Conservation (phyloP, 1,140 invertebrate species). For the Mesaphorura yosii region DNA sequence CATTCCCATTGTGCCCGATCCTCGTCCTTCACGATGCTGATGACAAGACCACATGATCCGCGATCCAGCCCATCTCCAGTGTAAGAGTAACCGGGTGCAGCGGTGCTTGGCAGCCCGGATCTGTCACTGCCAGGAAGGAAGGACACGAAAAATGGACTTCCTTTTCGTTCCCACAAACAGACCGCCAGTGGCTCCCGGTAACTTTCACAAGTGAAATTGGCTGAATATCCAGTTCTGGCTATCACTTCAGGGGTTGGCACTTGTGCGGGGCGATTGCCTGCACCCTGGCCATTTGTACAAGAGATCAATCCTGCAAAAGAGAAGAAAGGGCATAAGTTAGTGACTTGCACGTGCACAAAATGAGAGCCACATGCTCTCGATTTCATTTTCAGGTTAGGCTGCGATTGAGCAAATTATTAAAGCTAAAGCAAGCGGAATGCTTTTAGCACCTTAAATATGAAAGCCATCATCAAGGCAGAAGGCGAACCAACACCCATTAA, state of each 20-base stretch:
- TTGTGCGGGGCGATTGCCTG: slow-evolving; percentile 3
- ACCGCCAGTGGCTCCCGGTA: slow-evolving; percentile 11
- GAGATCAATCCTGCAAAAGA: slow-evolving; percentile 10
- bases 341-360: too few relatives aligned
- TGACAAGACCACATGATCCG: slow-evolving; percentile 22
- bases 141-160: slow-evolving; percentile 1
- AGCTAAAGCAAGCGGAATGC: too few relatives aligned
- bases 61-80: slow-evolving; percentile 21
- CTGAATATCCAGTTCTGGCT: slow-evolving; percentile 14
- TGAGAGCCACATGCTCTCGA: too few relatives aligned
- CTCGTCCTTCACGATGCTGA: slow-evolving; percentile 13
- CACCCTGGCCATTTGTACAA: slow-evolving; percentile 4
- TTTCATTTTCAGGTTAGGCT: too few relatives aligned
- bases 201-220: slow-evolving; percentile 26
- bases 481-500: too few relatives aligned
- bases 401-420: too few relatives aligned
- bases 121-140: background rate
- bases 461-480: too few relatives aligned
- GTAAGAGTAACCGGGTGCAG: slow-evolving; percentile 16
- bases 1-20: slow-evolving; percentile 28
- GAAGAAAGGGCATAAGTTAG: slow-evolving; percentile 1
- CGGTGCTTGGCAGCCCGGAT: background rate
- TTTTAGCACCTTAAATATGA: too few relatives aligned
- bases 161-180: slow-evolving; percentile 25
- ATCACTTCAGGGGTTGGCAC: slow-evolving; percentile 10